Base-by-base conservation (phyloP, 2,888 invertebrate genomes). In the Deilephila elpenor region DNA sequence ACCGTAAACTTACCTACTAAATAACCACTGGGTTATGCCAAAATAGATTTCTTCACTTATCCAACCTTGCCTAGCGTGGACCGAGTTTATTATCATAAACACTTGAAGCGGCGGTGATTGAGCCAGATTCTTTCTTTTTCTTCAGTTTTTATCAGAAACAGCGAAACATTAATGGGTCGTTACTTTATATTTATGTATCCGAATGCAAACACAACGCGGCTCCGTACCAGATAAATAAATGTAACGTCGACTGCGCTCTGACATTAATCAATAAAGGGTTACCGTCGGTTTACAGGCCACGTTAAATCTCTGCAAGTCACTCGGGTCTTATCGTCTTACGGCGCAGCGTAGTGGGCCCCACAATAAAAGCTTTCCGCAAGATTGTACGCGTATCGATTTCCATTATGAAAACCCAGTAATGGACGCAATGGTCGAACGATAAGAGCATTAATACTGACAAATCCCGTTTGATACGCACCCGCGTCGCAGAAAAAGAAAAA, bases 341-440 rank as follows among this genome's bases (percentile, higher is more conserved):
- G 72, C 74, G 79, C 76, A 82, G 86, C 84, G 82, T 80, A 74
- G 74, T 79, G 76, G 72, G 78, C 75, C 80, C 79, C 78, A 76
- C 74, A 82, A 81, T 82, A 86, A 84, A 85, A 79, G 84, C 84
- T 82, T 84, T 86, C 83, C 78, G 83, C 82, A 82, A 86, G 83
- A 87, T 89, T 88, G 82, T 84, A 80, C 80, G 75, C 75, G 83
- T 89, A 91, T 91, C 83, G 90, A 90, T 91, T 90, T 89, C 88
- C 86, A 87, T 88, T 88, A 88, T 82, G 85, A 88, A 87, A 89
- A 88, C 86, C 86, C 77, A 82, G 84, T 89, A 90, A 87, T 86
- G 84, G 86, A 83, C 79, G 81, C 82, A 84, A 82, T 84, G 75
- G 75, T 75, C 72, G 71, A 62, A 76, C 80, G 82, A 81, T 84